Evolutionary conservation across 2,113 vertebrate species (phyloP).

Genomic region (Phylloscopus trochilus): DNA sequence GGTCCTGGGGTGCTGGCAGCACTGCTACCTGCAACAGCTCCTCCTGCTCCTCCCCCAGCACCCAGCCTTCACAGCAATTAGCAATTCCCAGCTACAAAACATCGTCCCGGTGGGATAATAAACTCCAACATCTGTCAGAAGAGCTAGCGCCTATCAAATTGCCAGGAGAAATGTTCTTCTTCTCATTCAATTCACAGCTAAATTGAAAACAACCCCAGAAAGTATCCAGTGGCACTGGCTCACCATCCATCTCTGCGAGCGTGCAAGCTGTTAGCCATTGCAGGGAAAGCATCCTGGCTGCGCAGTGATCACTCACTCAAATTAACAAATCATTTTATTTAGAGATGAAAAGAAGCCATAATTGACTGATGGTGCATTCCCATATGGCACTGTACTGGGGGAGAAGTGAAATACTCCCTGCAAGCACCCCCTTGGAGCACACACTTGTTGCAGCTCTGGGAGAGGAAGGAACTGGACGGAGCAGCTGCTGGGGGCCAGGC

Average conservation of each 20-base stretch:
- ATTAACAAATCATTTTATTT: slow-evolving; percentile 82
- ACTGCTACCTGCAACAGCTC: slow-evolving; percentile 14
- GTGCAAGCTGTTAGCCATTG: slow-evolving; percentile 71
- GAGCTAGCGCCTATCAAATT: slow-evolving; percentile 72
- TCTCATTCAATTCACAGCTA: slow-evolving; percentile 77
- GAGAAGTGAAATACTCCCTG: neutral
- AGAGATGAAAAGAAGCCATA: slow-evolving; percentile 67
- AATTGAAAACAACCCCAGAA: slow-evolving; percentile 77
- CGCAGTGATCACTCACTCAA: slow-evolving; percentile 73
- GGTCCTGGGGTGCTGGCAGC: neutral
- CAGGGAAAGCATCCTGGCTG: slow-evolving; percentile 50
- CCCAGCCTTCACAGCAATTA: slow-evolving; percentile 69
- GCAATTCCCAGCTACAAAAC: slow-evolving; percentile 72
- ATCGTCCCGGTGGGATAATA: slow-evolving; percentile 74
- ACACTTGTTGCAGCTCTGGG: neutral
- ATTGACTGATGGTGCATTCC: slow-evolving; percentile 64
- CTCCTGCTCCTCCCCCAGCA: neutral
- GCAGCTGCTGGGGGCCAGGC: neutral
- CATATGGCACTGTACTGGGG: slow-evolving; percentile 29
- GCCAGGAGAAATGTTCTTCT: slow-evolving; percentile 80
- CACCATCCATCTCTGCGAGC: slow-evolving; percentile 66
- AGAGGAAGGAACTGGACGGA: neutral
- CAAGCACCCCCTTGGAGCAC: neutral
- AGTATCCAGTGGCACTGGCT: slow-evolving; percentile 67
- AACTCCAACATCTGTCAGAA: slow-evolving; percentile 81